phyloP scores from a whole-genome alignment of 2,797 vertebrate genomes.

The Rhynchonycteris naso region DNA sequence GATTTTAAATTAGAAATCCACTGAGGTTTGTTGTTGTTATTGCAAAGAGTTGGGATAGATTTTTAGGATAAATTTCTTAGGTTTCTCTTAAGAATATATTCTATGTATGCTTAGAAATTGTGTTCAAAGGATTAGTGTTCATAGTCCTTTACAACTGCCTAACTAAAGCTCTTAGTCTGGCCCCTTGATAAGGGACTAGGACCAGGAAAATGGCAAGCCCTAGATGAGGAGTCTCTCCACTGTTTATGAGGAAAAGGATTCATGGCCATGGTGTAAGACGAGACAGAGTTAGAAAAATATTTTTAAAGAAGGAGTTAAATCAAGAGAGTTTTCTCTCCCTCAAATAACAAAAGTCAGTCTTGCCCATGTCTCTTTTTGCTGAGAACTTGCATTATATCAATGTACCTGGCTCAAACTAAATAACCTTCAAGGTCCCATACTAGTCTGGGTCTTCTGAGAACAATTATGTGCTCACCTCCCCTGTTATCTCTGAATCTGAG shows the following conservation, averaged over 20 bases:
- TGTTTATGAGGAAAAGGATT: neutral
- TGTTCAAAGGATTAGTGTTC: neutral
- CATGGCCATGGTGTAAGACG: neutral
- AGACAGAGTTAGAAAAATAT: neutral
- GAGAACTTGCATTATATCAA: conserved; percentile 10
- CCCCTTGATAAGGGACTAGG: neutral
- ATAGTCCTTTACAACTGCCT: neutral
- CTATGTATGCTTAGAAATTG: neutral
- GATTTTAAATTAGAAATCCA: conserved; percentile 22
- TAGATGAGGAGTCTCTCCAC: neutral
- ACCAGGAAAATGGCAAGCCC: neutral
- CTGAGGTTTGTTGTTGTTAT: neutral
- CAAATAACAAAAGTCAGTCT: neutral
- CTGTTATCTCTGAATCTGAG: neutral
- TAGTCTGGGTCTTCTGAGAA: neutral
- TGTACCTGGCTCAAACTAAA: neutral
- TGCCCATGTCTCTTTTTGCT: neutral
- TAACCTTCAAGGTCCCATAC: neutral
- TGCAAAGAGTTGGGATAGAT: conserved; percentile 23
- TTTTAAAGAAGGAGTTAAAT: neutral
- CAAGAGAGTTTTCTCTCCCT: neutral
- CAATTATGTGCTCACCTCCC: neutral
- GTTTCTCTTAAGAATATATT: conserved; percentile 55
- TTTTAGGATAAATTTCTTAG: neutral
- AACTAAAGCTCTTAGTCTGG: neutral